These are phyloP conservation scores for Drosophila picticornis DNA, from an alignment of 2,888 invertebrate species.

Conservation along the genomic window DNA sequence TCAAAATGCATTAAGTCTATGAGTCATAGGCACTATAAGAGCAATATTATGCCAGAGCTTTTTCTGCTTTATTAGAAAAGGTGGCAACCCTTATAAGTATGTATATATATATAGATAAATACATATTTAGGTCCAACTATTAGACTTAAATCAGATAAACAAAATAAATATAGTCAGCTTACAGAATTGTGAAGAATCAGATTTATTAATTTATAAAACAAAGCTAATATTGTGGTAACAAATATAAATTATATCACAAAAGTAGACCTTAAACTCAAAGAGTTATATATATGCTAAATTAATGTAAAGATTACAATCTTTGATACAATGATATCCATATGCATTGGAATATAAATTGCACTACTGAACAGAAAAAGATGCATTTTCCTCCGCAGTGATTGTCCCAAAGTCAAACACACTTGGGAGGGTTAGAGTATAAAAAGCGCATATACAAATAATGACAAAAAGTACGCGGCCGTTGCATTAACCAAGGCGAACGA, in stretches of 20 bases:
- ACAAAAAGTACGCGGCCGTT: slow-evolving; percentile 28
- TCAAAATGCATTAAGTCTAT: neutral
- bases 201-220: neutral
- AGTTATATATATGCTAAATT: neutral
- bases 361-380: neutral
- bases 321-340: neutral
- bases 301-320: neutral
- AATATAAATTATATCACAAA: neutral
- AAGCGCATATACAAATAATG: slow-evolving; percentile 15
- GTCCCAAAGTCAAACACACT: slow-evolving; percentile 1
- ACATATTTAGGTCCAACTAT: neutral
- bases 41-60: neutral
- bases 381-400: neutral
- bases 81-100: neutral
- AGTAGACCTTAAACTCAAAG: neutral
- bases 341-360: neutral
- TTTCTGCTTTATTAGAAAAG: neutral
- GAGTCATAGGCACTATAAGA: neutral
- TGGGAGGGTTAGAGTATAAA: slow-evolving; percentile 12
- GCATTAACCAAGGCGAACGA: slow-evolving; percentile 60
- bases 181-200: neutral
- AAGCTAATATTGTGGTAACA: neutral
- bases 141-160: neutral
- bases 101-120: neutral
- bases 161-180: neutral